A percentile compares a stretch with the other conserved stretches of the same genome.
These are phyloP conservation scores for Mesocentrotus franciscanus DNA, from an alignment of 53 echinoderm and acorn worm genomes.

Conservation along the genomic window DNA sequence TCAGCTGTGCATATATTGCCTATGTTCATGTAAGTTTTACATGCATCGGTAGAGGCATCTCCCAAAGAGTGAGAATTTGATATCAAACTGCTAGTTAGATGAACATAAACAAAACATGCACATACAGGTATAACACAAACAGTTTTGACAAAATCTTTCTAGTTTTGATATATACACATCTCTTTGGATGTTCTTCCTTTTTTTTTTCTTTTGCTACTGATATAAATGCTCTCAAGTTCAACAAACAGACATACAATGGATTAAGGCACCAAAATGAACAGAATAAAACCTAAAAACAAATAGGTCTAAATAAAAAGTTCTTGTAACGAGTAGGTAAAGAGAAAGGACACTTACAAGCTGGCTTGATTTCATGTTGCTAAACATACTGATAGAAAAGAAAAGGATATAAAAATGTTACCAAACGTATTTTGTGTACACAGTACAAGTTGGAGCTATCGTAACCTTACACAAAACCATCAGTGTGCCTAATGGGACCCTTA, in stretches of 20 bases:
- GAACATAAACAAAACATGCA: conserved; percentile 60
- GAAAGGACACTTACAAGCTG: conserved; percentile 68
- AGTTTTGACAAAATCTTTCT: conserved; percentile 41
- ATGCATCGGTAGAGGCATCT: conserved; percentile 10
- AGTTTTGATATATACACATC: not conserved
- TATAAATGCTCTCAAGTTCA: conserved; percentile 62
- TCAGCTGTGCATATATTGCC: conserved; percentile 29
- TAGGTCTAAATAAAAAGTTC: conserved; percentile 64
- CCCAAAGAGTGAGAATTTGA: not conserved
- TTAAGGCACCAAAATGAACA: conserved; percentile 70
- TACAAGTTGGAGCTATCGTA: conserved; percentile 9
- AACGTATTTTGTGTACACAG: conserved; percentile 18
- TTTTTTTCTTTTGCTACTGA: conserved; percentile 28
- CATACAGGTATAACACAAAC: conserved; percentile 52
- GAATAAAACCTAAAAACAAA: conserved; percentile 69
- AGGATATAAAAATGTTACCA: conserved; percentile 66
- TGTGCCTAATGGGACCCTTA: not conserved
- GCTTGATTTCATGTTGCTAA: conserved; percentile 68
- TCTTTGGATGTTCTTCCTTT: conserved; percentile 31
- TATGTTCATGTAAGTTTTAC: conserved; percentile 28
- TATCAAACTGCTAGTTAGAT: conserved; percentile 19
- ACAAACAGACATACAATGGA: conserved; percentile 68
- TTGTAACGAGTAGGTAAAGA: conserved; percentile 66
- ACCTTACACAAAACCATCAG: not conserved
- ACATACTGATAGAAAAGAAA: conserved; percentile 68